phyloP scores from a whole-genome alignment of 2,888 invertebrate species.

The Dasypolia templi region DNA sequence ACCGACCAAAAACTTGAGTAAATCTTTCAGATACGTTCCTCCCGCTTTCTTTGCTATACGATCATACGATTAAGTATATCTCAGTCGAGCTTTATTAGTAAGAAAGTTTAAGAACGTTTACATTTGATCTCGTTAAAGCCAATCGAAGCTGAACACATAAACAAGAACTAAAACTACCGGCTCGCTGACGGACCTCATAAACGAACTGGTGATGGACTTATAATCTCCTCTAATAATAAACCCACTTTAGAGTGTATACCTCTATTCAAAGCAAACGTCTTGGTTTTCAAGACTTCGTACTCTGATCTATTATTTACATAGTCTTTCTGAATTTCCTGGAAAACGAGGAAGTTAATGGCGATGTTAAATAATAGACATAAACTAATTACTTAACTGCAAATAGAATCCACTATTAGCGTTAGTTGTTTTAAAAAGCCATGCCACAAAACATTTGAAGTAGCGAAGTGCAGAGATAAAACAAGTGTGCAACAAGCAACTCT shows the following conservation, averaged over 20 bases:
- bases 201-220: slow-evolving; percentile 62
- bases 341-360: slow-evolving; percentile 3
- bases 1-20: slow-evolving; percentile 26
- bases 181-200: slow-evolving; percentile 60
- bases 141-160: slow-evolving; percentile 54
- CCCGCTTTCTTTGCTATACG: slow-evolving; percentile 12
- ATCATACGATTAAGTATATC: slow-evolving; percentile 9
- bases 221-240: slow-evolving; percentile 66
- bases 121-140: slow-evolving; percentile 44
- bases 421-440: slow-evolving; percentile 20
- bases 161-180: slow-evolving; percentile 52
- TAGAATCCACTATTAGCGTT: slow-evolving; percentile 8
- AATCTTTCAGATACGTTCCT: slow-evolving; percentile 22
- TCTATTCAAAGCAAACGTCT: slow-evolving; percentile 43
- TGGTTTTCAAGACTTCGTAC: slow-evolving; percentile 32
- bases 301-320: slow-evolving; percentile 4
- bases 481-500: slow-evolving; percentile 15
- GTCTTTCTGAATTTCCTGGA: not conserved
- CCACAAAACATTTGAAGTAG: slow-evolving; percentile 15
- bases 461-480: slow-evolving; percentile 42
- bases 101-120: slow-evolving; percentile 44
- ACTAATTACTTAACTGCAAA: slow-evolving; percentile 12
- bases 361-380: slow-evolving; percentile 9
- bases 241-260: slow-evolving; percentile 45
- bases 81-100: slow-evolving; percentile 15